Conservation (phyloP, 2,888 invertebrate genomes). For the Epirrhoe alternata region DNA sequence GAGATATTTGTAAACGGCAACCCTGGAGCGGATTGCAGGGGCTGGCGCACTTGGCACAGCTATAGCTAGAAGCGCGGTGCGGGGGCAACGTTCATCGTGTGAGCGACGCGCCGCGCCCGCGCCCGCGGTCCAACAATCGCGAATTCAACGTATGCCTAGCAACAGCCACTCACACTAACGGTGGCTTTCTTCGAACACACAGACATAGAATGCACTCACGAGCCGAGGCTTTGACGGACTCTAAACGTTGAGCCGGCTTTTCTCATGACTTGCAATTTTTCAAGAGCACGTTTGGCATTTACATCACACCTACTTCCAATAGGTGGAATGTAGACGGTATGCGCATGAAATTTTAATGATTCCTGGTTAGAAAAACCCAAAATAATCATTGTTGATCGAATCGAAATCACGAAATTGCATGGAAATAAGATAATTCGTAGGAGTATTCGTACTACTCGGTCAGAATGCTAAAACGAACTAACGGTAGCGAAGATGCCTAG, state of each 20-base stretch:
- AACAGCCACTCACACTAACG: constrained; percentile 76
- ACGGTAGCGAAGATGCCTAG: constrained; percentile 73
- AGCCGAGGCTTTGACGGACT: constrained; percentile 65
- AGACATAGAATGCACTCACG: constrained; percentile 62
- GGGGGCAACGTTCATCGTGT: constrained; percentile 84
- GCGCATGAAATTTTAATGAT: constrained; percentile 58
- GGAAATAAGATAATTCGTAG: constrained; percentile 75
- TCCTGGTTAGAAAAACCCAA: constrained; percentile 42
- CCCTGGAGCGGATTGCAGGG: constrained; percentile 37
- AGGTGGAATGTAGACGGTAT: constrained; percentile 52
- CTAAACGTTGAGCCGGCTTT: constrained; percentile 60
- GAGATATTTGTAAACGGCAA: constrained; percentile 61
- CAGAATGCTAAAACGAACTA: constrained; percentile 72
- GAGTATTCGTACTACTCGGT: constrained; percentile 48
- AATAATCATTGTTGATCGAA: constrained; percentile 59
- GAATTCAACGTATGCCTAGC: constrained; percentile 80
- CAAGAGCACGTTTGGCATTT: constrained; percentile 49
- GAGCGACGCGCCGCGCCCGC: constrained; percentile 75
- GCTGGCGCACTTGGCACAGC: constrained; percentile 31
- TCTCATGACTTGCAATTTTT: constrained; percentile 51
- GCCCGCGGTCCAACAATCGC: constrained; percentile 77
- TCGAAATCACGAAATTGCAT: constrained; percentile 67
- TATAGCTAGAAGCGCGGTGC: constrained; percentile 45
- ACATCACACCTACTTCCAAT: constrained; percentile 50
- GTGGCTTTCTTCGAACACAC: constrained; percentile 69